Conservation (phyloP, 30 jellyfish, hydroid and myxozoan species). For the Aurelia sp. region DNA sequence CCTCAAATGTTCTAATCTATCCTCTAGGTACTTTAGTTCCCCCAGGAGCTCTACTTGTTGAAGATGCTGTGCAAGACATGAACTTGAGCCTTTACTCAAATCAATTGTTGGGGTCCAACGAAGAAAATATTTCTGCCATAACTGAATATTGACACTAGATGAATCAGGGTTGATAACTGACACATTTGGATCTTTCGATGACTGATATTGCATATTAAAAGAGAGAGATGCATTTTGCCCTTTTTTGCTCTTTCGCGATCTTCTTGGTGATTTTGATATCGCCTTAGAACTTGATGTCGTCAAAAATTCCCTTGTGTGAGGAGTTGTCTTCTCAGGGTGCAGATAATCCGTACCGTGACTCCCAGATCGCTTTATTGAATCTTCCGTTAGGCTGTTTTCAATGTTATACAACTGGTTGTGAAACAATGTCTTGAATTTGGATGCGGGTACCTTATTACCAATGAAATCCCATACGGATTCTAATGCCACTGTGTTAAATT, state of each 20-base stretch:
- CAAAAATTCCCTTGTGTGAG: background rate
- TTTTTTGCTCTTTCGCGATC: background rate
- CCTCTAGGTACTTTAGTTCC: constrained; percentile 79
- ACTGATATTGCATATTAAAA: constrained; percentile 23
- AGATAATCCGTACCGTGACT: background rate
- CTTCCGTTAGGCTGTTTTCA: background rate
- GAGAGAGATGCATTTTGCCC: constrained; percentile 15
- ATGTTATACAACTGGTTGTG: constrained; percentile 74
- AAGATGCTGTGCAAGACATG: constrained; percentile 56
- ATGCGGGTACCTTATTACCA: constrained; percentile 61
- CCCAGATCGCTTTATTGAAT: background rate
- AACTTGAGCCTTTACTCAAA: constrained; percentile 76
- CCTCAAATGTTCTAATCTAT: constrained; percentile 70
- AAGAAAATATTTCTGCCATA: constrained; percentile 78
- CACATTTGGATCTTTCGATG: constrained; percentile 62
- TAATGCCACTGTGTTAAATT: constrained; percentile 25
- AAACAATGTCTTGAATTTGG: constrained; percentile 61
- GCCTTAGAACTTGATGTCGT: constrained; percentile 7
- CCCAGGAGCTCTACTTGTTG: constrained; percentile 85
- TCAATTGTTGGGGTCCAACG: constrained; percentile 91
- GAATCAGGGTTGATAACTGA: constrained; percentile 64
- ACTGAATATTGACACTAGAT: constrained; percentile 36
- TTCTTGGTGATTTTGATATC: constrained; percentile 2
- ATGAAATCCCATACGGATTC: constrained; percentile 90
- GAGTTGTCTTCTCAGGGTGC: background rate